Conservation (phyloP, 2,888 invertebrate genomes). For the Caenorhabditis doughertyi region DNA sequence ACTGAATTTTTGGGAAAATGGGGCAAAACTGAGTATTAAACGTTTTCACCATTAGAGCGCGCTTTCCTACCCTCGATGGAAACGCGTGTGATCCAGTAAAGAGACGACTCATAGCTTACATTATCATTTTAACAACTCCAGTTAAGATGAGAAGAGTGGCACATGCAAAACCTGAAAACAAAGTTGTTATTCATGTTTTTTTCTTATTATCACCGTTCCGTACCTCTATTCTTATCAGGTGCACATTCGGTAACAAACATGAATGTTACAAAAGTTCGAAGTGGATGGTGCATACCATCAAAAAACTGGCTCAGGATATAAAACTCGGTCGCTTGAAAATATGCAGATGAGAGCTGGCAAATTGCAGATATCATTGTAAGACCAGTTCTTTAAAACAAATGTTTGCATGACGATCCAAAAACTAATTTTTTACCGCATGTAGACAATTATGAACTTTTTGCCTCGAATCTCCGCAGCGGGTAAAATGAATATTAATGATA, state of each 20-base stretch:
- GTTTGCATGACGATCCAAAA: background rate
- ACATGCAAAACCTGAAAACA: conserved; percentile 34
- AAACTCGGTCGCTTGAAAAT: conserved; percentile 22
- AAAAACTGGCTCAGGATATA: conserved; percentile 17
- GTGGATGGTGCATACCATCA: conserved; percentile 3
- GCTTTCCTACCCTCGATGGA: too few relatives aligned
- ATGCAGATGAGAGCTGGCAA: conserved; percentile 5
- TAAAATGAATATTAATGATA: conserved; percentile 12
- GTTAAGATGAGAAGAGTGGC: background rate
- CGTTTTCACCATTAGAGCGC: too few relatives aligned
- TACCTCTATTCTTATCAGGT: conserved; percentile 38
- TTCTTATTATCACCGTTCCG: too few relatives aligned
- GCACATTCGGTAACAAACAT: conserved; percentile 35
- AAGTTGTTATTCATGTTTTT: too few relatives aligned
- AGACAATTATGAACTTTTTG: conserved; percentile 3
- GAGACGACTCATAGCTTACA: too few relatives aligned
- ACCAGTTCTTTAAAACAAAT: background rate
- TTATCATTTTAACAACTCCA: conserved; percentile 20
- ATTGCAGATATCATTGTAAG: background rate
- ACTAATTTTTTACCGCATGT: background rate
- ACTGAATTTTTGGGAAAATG: too few relatives aligned
- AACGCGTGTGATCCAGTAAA: too few relatives aligned
- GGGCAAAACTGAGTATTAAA: too few relatives aligned
- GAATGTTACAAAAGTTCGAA: conserved; percentile 21
- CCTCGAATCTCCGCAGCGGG: conserved; percentile 19